Conservation (phyloP, 2,113 vertebrate species). For the Equus quagga region DNA sequence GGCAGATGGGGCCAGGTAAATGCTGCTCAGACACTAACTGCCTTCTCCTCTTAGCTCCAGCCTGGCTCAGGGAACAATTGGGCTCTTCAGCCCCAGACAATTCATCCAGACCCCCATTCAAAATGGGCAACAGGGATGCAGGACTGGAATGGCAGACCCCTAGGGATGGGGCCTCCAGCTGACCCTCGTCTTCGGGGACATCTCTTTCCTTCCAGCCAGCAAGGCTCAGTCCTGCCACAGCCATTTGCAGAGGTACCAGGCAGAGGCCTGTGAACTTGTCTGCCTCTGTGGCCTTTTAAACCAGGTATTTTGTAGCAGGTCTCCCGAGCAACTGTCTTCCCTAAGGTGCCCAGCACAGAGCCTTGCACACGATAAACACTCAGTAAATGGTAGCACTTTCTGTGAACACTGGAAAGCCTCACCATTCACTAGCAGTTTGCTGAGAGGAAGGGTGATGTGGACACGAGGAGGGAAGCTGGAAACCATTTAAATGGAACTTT, state of each 20-base stretch:
- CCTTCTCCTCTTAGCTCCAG: background rate
- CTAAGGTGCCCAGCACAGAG: background rate
- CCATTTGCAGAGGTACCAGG: background rate
- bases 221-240: background rate
- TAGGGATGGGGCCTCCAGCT: background rate
- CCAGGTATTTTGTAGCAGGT: background rate
- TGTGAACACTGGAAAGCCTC: background rate
- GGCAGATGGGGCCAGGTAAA: background rate
- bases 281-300: background rate
- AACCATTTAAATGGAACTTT: background rate
- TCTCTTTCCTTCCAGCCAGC: background rate
- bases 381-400: background rate
- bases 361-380: background rate
- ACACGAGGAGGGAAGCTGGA: background rate
- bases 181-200: background rate
- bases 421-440: background rate
- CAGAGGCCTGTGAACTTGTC: background rate
- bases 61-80: background rate
- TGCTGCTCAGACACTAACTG: background rate
- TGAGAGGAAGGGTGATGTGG: background rate
- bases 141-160: background rate
- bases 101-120: background rate
- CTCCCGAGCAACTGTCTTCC: background rate
- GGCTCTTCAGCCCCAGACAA: background rate
- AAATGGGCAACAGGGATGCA: background rate